These are phyloP conservation scores for Dromaius novaehollandiae DNA, from an alignment of 2,113 vertebrate genomes.

Conservation along the genomic window DNA sequence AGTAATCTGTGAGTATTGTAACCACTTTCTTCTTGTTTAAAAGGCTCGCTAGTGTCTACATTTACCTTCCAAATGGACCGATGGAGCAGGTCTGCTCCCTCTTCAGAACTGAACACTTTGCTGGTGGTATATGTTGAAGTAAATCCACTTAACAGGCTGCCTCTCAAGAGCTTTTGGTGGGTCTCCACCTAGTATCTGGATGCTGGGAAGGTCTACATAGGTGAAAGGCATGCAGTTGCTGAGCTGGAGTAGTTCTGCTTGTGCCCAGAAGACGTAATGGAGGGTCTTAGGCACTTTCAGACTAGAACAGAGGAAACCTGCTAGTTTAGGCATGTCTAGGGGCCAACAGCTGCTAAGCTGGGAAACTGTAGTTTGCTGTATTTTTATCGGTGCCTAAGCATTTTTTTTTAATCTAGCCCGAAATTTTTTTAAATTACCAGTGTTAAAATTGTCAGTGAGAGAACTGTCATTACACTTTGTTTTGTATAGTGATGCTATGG, in stretches of 20 bases:
- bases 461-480: not conserved
- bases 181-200: not conserved
- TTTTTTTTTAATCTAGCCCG: not conserved
- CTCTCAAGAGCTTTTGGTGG: not conserved
- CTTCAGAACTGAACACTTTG: not conserved
- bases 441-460: not conserved
- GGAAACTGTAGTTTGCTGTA: not conserved
- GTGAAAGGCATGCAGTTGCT: not conserved
- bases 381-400: not conserved
- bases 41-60: not conserved
- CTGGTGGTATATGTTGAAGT: not conserved
- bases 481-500: not conserved
- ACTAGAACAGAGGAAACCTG: not conserved
- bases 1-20: not conserved
- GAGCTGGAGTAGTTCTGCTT: not conserved
- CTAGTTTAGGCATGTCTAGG: not conserved
- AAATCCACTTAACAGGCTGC: not conserved
- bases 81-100: not conserved
- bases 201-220: accelerated
- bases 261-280: not conserved
- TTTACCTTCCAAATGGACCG: not conserved
- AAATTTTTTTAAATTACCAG: not conserved
- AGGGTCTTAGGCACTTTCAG: not conserved
- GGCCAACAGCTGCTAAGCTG: not conserved
- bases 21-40: not conserved